phyloP scores from a whole-genome alignment of 2,113 vertebrate genomes.

The Sula dactylatra region DNA sequence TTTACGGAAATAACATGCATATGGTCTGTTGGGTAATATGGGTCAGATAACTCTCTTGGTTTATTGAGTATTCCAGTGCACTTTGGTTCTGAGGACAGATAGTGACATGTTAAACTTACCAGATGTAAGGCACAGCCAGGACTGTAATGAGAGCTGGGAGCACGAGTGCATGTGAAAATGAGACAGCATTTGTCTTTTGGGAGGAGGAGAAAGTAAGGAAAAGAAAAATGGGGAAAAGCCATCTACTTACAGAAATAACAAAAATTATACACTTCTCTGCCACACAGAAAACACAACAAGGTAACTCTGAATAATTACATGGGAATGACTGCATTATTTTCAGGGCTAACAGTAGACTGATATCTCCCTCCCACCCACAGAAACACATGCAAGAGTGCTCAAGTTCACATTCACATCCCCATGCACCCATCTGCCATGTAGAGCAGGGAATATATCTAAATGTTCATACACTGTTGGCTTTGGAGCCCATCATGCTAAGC shows the following conservation, averaged over 20 bases:
- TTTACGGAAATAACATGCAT: background rate
- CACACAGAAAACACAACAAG: background rate
- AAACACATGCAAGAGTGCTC: background rate
- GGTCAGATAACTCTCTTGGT: constrained; percentile 10
- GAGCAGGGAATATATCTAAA: background rate
- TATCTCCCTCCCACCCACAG: background rate
- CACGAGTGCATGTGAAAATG: background rate
- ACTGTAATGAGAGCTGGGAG: constrained; percentile 10
- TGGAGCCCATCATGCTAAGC: background rate
- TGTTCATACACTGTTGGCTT: background rate
- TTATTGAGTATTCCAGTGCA: constrained; percentile 21
- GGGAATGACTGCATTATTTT: background rate
- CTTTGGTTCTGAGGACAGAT: constrained; percentile 6
- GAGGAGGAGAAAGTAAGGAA: background rate
- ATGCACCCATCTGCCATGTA: background rate
- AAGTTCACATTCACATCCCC: background rate
- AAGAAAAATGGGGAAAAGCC: background rate
- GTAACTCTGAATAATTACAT: background rate
- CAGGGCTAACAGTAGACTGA: background rate
- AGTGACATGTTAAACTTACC: constrained; percentile 10
- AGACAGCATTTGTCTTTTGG: background rate
- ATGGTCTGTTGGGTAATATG: background rate
- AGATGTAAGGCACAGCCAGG: background rate
- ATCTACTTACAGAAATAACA: background rate
- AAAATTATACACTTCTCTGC: background rate